phyloP scores from a whole-genome alignment of 92 coral and sea anemone genomes.

The Palythoa heliodiscus region DNA sequence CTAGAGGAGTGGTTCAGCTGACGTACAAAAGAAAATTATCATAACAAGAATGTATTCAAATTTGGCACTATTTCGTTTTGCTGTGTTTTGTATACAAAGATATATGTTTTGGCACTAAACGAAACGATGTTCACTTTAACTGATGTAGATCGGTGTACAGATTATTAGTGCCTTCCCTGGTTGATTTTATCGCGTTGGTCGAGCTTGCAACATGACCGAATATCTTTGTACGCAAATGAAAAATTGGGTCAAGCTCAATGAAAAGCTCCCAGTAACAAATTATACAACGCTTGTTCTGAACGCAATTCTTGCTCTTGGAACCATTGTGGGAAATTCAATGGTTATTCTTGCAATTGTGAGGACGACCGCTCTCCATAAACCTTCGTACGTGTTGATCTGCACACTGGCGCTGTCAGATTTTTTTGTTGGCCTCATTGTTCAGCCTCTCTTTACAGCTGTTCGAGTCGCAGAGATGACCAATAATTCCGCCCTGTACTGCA shows the following conservation, averaged over 20 bases:
- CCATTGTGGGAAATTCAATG: constrained; percentile 25
- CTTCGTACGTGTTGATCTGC: constrained; percentile 18
- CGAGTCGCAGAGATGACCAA: constrained; percentile 25
- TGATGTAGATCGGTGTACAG: background rate
- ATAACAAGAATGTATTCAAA: background rate
- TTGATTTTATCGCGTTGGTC: background rate
- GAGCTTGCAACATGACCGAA: constrained; percentile 17
- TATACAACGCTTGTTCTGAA: background rate
- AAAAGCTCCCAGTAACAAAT: constrained; percentile 1
- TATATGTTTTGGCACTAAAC: background rate
- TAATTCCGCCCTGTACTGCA: constrained; percentile 29
- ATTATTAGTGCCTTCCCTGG: background rate
- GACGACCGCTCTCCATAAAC: constrained; percentile 28
- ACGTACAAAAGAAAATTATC: background rate
- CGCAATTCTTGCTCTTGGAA: constrained; percentile 28
- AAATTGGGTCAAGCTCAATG: constrained; percentile 25
- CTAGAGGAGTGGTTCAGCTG: background rate
- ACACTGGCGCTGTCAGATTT: constrained; percentile 33
- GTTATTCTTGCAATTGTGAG: constrained; percentile 29
- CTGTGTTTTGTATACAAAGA: background rate
- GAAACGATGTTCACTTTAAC: background rate
- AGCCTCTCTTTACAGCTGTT: constrained; percentile 33
- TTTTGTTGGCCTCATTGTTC: constrained; percentile 33
- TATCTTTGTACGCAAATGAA: constrained; percentile 28
- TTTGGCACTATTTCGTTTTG: background rate